Base-by-base conservation (phyloP, 2,888 invertebrate species). In the Scaptomyza caliginosa region DNA sequence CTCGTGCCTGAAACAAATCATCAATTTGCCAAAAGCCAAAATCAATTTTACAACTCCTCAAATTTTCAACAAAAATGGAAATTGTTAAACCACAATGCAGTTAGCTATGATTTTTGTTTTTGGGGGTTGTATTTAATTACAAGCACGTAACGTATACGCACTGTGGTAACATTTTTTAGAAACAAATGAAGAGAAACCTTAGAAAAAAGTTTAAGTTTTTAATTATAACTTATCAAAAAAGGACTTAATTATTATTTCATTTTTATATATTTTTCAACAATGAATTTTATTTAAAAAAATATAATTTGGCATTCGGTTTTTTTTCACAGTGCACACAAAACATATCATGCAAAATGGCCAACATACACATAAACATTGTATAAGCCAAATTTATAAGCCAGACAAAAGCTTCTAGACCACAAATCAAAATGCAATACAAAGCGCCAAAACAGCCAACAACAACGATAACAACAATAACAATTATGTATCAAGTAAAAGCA, bases 391-490 rank as follows among this genome's bases (percentile, higher is more conserved):
- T 82, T 82, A 82, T 86, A 77, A 70, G 67, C 67, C 75, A 73
- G 42, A 67, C 77, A 77, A 77, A 77, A 68, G 83, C 75, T 67
- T 80, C 67, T 75, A 80, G 74, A 50, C 84, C 86, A 83, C 83
- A 83, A 83, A 86, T 86, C 83, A 83, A 86, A 83, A 72, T 80
- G 84, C 84, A 76, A 83, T 68, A 77, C 78, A 83, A 86, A 68
- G 77, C 70, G 59, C 78, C 81, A 67, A 69, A 71, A 11, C 58
- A 58, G 34, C 54, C 66, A 74, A 19, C 63, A 72, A 23, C 60
- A 60, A 40, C 43, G 63, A 32, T 28, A 70, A 51, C 48, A 74
- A 51, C 42, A 74, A 70, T 65, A 75, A 80, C 84, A 75, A 86
- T 76, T 75, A 83, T 76, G 77, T 82, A 70, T 70, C 81, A 86